Evolutionary conservation across 1,140 invertebrate genomes (phyloP).

Genomic region (Aphelinus atriplicis): DNA sequence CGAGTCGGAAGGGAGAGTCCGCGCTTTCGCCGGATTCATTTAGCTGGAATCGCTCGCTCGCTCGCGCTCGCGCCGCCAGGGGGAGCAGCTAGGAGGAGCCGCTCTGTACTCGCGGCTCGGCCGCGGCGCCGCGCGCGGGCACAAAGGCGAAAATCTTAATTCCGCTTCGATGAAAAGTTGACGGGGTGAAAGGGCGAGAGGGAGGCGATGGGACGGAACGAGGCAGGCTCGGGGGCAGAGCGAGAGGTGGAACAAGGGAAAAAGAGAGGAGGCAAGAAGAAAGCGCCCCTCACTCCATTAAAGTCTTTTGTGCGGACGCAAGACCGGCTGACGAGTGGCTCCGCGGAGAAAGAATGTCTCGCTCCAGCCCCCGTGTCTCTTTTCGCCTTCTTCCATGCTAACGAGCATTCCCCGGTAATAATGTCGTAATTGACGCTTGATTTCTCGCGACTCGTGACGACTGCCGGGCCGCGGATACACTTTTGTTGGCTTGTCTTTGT

Average conservation of each 20-base stretch:
- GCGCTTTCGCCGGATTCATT: slow-evolving; percentile 41
- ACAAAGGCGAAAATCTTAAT: slow-evolving; percentile 40
- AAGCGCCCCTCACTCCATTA: slow-evolving; percentile 22
- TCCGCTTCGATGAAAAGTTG: slow-evolving; percentile 50
- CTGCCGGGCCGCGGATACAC: not conserved
- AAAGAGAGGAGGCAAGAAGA: slow-evolving; percentile 5
- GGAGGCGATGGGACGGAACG: not conserved
- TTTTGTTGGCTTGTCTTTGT: no score
- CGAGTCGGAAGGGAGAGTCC: no score
- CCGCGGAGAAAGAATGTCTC: not conserved
- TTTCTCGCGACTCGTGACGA: not conserved
- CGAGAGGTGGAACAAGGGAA: not conserved
- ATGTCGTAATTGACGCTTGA: slow-evolving; percentile 30
- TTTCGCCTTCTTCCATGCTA: not conserved
- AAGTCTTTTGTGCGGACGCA: slow-evolving; percentile 28
- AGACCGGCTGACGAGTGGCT: not conserved
- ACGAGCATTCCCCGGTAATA: slow-evolving; percentile 6
- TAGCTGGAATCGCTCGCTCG: slow-evolving; percentile 46
- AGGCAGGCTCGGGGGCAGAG: not conserved
- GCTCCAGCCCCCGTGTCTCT: not conserved
- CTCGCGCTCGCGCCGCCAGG: not conserved
- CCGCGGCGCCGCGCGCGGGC: not conserved
- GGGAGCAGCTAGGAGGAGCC: no score
- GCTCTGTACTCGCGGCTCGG: no score
- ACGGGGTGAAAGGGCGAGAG: not conserved